Percentiles rank a stretch among this genome's conserved stretches.
Conservation (phyloP, 92 coral and sea anemone species). For the Diadumene lineata region DNA sequence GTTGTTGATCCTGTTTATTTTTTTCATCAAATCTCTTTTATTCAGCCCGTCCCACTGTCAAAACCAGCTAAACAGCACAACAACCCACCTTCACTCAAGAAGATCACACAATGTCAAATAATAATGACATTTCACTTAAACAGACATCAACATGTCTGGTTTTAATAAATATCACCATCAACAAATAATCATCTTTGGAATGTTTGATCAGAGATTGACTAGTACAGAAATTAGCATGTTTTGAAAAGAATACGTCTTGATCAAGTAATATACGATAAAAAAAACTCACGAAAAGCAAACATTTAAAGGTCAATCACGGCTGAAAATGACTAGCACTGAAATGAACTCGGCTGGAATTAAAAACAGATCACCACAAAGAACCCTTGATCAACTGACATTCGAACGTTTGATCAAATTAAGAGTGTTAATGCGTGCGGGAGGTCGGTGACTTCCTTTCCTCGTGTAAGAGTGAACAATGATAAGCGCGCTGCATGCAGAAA, state of each 20-base stretch:
- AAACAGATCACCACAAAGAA: background rate
- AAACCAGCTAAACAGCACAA: too few species aligned
- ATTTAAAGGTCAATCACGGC: background rate
- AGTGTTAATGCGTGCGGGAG: slow-evolving; percentile 2
- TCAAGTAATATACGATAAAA: background rate
- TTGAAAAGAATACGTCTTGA: background rate
- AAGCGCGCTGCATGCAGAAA: background rate
- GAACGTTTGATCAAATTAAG: slow-evolving; percentile 14
- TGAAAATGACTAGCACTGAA: slow-evolving; percentile 2
- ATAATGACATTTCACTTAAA: too few species aligned
- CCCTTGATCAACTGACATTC: slow-evolving; percentile 11
- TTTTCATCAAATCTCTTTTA: background rate
- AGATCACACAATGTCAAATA: too few species aligned
- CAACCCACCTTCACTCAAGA: too few species aligned
- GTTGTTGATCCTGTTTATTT: background rate
- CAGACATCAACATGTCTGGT: background rate
- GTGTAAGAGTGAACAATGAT: background rate
- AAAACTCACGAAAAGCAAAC: too few species aligned
- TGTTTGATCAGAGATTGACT: background rate
- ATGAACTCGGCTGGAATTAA: slow-evolving; percentile 1
- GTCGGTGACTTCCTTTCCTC: slow-evolving; percentile 5
- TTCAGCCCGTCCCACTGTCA: background rate
- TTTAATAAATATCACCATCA: background rate
- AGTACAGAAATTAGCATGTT: background rate
- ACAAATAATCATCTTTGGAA: background rate